phyloP scores from a whole-genome alignment of 1,140 invertebrate genomes.

The Aricia agestis region DNA sequence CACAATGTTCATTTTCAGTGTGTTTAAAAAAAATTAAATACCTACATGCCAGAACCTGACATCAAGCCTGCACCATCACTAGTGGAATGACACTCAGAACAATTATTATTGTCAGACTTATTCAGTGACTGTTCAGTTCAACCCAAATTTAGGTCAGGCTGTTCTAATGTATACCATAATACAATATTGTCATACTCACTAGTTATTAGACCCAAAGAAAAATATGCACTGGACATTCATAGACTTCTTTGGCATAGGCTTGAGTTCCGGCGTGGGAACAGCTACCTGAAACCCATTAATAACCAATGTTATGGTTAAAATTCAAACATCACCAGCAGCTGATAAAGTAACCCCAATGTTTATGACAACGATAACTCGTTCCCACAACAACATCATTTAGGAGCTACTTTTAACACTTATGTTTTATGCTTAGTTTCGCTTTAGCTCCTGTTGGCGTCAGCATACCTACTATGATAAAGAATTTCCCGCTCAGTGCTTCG shows the following conservation, averaged over 20 bases:
- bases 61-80: too few species aligned
- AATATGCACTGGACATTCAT: slow-evolving; percentile 88
- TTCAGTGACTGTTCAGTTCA: too few species aligned
- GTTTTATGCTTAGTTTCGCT: not conserved
- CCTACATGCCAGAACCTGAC: too few species aligned
- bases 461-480: slow-evolving; percentile 17
- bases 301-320: slow-evolving; percentile 25
- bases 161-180: not conserved
- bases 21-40: too few species aligned
- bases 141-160: not conserved
- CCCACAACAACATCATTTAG: not conserved
- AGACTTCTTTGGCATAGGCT: slow-evolving; percentile 80
- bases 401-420: not conserved
- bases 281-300: slow-evolving; percentile 80
- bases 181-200: slow-evolving; percentile 81
- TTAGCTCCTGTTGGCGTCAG: slow-evolving; percentile 23
- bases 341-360: not conserved
- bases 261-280: slow-evolving; percentile 81
- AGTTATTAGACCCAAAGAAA: slow-evolving; percentile 96
- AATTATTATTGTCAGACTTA: too few species aligned
- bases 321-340: not conserved
- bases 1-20: too few species aligned
- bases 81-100: too few species aligned
- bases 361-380: not conserved
- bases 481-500: slow-evolving; percentile 29